These are phyloP conservation scores for Pogonomyrmex barbatus DNA, from an alignment of 1,140 invertebrate species.

Conservation along the genomic window DNA sequence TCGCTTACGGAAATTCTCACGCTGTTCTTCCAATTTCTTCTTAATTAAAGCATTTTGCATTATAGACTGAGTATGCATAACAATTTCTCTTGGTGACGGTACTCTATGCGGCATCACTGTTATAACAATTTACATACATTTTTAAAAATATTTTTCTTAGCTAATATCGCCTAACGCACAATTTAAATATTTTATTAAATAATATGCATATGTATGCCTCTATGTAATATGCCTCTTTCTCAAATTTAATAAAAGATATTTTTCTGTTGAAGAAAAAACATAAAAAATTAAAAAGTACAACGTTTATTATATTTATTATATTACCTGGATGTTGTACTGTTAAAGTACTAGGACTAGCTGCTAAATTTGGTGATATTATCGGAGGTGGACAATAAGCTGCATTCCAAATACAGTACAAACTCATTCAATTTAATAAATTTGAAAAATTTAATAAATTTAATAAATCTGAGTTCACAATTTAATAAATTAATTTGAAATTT, in stretches of 20 bases:
- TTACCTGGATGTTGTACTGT: conserved; percentile 88
- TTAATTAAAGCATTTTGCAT: conserved; percentile 94
- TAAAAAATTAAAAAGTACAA: conserved; percentile 18
- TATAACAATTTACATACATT: conserved; percentile 60
- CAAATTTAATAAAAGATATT: background rate
- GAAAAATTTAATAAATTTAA: no score
- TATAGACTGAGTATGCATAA: conserved; percentile 93
- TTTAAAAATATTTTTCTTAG: background rate
- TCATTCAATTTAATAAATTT: conserved; percentile 47
- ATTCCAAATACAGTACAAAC: conserved; percentile 79
- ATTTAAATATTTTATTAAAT: conserved; percentile 2
- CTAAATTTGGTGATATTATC: conserved; percentile 88
- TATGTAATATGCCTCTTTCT: background rate
- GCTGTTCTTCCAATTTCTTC: conserved; percentile 94
- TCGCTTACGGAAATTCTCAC: conserved; percentile 92
- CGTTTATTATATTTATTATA: conserved; percentile 45
- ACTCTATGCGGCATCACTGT: conserved; percentile 90
- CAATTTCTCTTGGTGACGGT: conserved; percentile 93
- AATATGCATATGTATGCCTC: background rate
- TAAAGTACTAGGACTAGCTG: conserved; percentile 88
- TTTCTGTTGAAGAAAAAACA: background rate
- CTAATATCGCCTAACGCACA: background rate
- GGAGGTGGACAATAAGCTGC: conserved; percentile 88
- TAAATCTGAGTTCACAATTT: conserved; percentile 18
- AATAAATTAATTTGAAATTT: conserved; percentile 6